Conservation (phyloP, 2,113 vertebrate species). For the Himantopus leucocephalus region DNA sequence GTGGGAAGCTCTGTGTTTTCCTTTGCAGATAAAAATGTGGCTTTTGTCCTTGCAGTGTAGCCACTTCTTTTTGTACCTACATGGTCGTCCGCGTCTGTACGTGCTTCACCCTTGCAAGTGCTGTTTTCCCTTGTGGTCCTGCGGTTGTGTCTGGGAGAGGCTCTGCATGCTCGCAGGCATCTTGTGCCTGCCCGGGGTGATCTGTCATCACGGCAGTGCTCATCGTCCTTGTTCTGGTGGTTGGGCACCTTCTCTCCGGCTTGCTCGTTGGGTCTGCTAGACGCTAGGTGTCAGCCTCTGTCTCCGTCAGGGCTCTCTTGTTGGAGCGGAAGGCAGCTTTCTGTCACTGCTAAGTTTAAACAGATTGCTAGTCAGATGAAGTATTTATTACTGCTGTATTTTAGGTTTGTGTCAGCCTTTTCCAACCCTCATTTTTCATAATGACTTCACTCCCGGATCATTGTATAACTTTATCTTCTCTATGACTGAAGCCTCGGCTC, state of each 20-base stretch:
- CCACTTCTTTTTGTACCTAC: background rate
- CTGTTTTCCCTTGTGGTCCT: background rate
- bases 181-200: background rate
- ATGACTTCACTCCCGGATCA: slow-evolving; percentile 65
- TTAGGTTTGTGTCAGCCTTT: slow-evolving; percentile 73
- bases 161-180: background rate
- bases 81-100: rapidly evolving
- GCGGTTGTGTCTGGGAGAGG: background rate
- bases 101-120: background rate
- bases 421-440: slow-evolving; percentile 73
- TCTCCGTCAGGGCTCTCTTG: background rate
- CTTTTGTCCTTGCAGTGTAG: background rate
- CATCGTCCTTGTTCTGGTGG: background rate
- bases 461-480: slow-evolving; percentile 71
- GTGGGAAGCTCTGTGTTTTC: background rate
- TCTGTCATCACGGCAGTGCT: background rate
- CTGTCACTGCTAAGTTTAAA: slow-evolving; percentile 68
- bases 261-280: background rate
- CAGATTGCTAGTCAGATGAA: slow-evolving; percentile 70
- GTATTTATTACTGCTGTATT: slow-evolving; percentile 76
- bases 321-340: slow-evolving; percentile 60
- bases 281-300: slow-evolving; percentile 77
- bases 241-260: background rate
- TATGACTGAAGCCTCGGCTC: slow-evolving; percentile 63
- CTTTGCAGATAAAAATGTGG: background rate